Base-by-base conservation (phyloP, 2,888 invertebrate genomes). In the Capitulum mitella region DNA sequence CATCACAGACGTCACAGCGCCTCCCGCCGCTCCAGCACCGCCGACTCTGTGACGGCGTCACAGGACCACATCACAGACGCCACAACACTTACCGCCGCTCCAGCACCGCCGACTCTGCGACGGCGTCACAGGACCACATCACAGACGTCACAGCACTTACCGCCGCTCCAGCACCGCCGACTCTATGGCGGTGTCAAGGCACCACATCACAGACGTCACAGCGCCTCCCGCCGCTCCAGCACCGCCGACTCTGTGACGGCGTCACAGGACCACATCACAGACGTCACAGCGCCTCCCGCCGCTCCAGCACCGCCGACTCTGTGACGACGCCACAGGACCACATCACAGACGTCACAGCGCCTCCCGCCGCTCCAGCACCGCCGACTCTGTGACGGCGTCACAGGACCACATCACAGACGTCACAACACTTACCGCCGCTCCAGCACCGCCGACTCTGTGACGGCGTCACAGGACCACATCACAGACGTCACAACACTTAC, bases 11-110 rank as follows among this genome's bases (percentile, higher is more conserved):
- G 37, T 22, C 70, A 37, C 5, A 22, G 1, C 37, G 34, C 22
- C 70, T 70, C 70, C 12, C 37, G 37, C 37, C 70, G 70, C 70
- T 70, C 70, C 37, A 37, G 37, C 70, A 70, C 34, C n/a, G 37
- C 22, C 2, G 37, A 10, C 19, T 32, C 70, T 70, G 70, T 26
- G 16, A 26, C 61, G 29, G 29, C 10, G 54, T n/a, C 54, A 29
- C 58, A 58, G n/a, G 2, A 10, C 6, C n/a, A n/a, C n/a, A 12
- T 5, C 58, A 58, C n/a, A 46, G 46, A 46, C 70, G 37, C 22
- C 70, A 37, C 5, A 22, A 2, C 37, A 22, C 22, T 37, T 70
- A 37, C 12, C 37, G 37, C 37, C 70, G 70, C 70, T 70, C 70
- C 37, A 37, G 37, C 70, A 70, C 34, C n/a, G 37, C 22, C 2